Base-by-base conservation (phyloP, 2,113 vertebrate genomes). In the Salminus brasiliensis region DNA sequence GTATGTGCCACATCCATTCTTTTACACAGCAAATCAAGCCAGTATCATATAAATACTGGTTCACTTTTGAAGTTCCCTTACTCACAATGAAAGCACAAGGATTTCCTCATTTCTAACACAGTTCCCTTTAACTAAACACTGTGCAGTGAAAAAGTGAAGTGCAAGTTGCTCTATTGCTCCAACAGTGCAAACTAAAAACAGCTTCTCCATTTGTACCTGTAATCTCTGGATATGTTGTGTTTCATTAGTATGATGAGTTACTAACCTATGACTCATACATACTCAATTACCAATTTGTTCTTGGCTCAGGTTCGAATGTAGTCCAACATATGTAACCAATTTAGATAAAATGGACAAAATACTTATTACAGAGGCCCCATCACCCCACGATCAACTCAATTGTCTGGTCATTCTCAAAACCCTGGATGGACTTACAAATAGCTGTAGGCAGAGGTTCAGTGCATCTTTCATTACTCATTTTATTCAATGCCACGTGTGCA, bases 41-140 rank as follows among this genome's bases (percentile, higher is more conserved):
- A 66, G 30, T 36, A 41, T 43, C 34, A 76, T 16, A 43, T 63
- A 57, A 72, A 72, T 16, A 67, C 23, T 36, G 21, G 45, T 55
- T 67, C n/a, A 25, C 7, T 66, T 27, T 47, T 55, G 0, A 21
- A 67, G 34, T 5, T 27, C 3, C 30, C 0, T 21, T 34, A 5
- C 13, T 57, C 53, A 30, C 5, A 68, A 21, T 29, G 25, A 23
- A 52, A 77, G 32, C 43, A 45, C 23, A 57, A 41, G 15, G n/a
- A 67, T 76, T 23, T 41, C 34, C 47, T 47, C 65, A 78, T 27
- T 16, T 55, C 34, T 59, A 45, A 68, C 21, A 67, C 52, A 59
- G 68, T 77, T 82, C 60, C n/a, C 27, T n/a, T 72, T 49, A 52
- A 23, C 49, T 27, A 45, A 76, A 2, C 2, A 3, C 39, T 29